A percentile compares a stretch with the other conserved stretches of the same genome.
These are phyloP conservation scores for Boulengeromyrus knoepffleri DNA, from an alignment of 2,113 vertebrate genomes.

Conservation along the genomic window DNA sequence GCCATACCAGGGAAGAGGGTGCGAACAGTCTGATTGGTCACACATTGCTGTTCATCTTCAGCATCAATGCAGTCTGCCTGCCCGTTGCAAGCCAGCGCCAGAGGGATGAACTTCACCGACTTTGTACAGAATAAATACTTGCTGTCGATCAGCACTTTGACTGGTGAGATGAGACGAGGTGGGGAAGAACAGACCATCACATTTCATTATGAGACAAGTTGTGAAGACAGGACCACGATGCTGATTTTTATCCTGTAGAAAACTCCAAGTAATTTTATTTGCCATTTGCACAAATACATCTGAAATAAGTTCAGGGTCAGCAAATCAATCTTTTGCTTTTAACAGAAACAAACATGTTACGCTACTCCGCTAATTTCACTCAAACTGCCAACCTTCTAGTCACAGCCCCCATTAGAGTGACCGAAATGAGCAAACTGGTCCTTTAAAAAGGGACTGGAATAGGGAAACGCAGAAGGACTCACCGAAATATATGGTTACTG, in stretches of 20 bases:
- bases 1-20: conserved; percentile 55
- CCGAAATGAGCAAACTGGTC: background rate
- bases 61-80: conserved; percentile 61
- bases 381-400: too few relatives aligned
- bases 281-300: background rate
- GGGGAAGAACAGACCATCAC: background rate
- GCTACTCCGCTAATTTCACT: background rate
- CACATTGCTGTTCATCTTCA: conserved; percentile 72
- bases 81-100: conserved; percentile 64
- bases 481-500: conserved; percentile 54
- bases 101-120: conserved; percentile 66
- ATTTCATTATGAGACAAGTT: background rate
- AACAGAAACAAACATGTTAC: background rate
- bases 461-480: conserved; percentile 30
- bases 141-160: conserved; percentile 60
- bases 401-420: background rate
- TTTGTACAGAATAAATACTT: conserved; percentile 76
- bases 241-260: background rate
- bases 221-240: background rate
- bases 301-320: background rate
- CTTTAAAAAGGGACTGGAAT: background rate
- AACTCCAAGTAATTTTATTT: background rate
- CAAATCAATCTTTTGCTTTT: background rate
- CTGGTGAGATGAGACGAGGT: conserved; percentile 42
- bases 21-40: conserved; percentile 44